These are phyloP conservation scores for Polyodon spathula DNA, from an alignment of 2,113 vertebrate species.

Conservation along the genomic window DNA sequence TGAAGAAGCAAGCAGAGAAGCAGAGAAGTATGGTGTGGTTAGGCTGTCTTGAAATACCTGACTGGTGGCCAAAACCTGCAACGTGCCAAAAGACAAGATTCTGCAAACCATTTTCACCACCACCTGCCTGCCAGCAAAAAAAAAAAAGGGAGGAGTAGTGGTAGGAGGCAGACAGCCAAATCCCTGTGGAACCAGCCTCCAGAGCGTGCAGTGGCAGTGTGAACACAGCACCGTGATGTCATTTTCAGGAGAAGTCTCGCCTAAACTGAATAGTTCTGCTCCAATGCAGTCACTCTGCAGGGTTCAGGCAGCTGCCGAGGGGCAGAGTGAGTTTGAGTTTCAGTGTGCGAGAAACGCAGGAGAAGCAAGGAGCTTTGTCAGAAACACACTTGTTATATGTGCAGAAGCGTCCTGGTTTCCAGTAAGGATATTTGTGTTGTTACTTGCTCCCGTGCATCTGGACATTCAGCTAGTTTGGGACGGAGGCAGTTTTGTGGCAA, in stretches of 20 bases:
- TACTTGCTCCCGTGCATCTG: too few relatives aligned
- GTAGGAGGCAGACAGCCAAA: slow-evolving; percentile 28
- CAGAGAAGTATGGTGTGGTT: background rate
- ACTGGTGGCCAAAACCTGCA: background rate
- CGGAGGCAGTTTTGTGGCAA: too few relatives aligned
- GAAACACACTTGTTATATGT: too few relatives aligned
- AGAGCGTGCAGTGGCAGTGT: slow-evolving; percentile 34
- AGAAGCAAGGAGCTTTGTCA: too few relatives aligned
- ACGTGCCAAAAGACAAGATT: background rate
- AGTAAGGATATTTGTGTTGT: too few relatives aligned
- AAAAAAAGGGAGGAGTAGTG: background rate
- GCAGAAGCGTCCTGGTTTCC: too few relatives aligned
- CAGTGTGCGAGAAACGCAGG: slow-evolving; percentile 37
- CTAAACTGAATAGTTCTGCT: slow-evolving; percentile 49
- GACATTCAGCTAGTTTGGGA: too few relatives aligned
- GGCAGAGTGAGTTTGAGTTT: background rate
- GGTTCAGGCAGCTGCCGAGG: slow-evolving; percentile 38
- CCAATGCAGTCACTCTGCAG: slow-evolving; percentile 50
- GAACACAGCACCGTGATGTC: slow-evolving; percentile 49
- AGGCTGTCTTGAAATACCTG: background rate
- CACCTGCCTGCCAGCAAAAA: background rate
- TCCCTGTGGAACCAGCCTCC: slow-evolving; percentile 35
- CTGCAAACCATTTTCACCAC: background rate
- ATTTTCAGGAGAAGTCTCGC: slow-evolving; percentile 40
- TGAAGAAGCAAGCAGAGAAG: background rate